Evolutionary conservation across 2,888 invertebrate genomes (phyloP).

Genomic region (Drosophila paranaensis): DNA sequence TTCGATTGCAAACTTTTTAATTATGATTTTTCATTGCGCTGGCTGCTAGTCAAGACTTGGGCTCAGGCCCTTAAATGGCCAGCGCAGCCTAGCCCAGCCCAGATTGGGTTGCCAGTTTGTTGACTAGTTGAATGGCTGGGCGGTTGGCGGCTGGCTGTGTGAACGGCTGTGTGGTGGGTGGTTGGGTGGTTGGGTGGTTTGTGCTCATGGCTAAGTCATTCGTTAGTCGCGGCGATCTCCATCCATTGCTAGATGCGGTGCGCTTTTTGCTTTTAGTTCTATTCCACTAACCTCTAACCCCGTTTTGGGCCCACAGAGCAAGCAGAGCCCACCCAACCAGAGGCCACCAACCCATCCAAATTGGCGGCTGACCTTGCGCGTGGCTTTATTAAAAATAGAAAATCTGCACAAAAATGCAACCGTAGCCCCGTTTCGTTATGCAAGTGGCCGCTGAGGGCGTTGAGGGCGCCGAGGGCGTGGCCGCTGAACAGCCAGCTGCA

Average conservation of each 20-base stretch:
- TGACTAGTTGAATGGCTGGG: conserved; percentile 1
- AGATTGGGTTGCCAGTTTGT: neutral
- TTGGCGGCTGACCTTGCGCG: conserved; percentile 59
- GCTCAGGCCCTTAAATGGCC: conserved; percentile 8
- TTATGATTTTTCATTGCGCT: conserved; percentile 31
- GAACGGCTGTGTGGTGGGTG: neutral
- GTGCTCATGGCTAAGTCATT: conserved; percentile 27
- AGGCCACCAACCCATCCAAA: conserved; percentile 40
- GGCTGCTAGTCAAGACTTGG: neutral
- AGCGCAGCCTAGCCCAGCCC: neutral
- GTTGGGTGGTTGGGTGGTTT: neutral
- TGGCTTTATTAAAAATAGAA: conserved; percentile 62
- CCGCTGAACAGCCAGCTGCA: conserved; percentile 19
- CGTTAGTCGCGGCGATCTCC: conserved; percentile 18
- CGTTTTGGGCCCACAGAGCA: neutral
- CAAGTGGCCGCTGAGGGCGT: neutral
- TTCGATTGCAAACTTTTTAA: conserved; percentile 59
- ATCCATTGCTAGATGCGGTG: conserved; percentile 24
- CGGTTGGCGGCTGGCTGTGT: neutral
- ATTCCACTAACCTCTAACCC: conserved; percentile 18
- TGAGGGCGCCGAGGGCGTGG: neutral
- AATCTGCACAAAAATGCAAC: conserved; percentile 49
- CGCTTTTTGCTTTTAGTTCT: conserved; percentile 26
- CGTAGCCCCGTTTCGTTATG: conserved; percentile 4
- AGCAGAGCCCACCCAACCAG: conserved; percentile 7